phyloP scores from a whole-genome alignment of 2,888 invertebrate species.

The Yponomeuta plumbellus region DNA sequence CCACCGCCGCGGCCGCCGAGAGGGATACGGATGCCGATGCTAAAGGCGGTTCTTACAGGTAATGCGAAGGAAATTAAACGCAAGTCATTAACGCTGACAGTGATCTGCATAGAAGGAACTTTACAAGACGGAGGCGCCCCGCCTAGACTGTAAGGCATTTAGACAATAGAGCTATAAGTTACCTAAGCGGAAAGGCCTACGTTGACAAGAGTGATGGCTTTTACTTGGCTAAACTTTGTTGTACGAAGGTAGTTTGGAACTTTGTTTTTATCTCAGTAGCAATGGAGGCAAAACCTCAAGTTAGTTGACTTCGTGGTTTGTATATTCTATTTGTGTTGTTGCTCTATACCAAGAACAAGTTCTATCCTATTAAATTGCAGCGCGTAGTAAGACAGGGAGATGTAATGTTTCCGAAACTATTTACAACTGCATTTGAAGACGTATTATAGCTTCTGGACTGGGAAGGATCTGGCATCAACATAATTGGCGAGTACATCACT shows the following conservation, averaged over 20 bases:
- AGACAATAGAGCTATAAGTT: slow-evolving; percentile 58
- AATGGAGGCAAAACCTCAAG: neutral
- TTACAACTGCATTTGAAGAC: too few species aligned
- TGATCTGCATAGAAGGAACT: slow-evolving; percentile 15
- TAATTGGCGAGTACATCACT: too few species aligned
- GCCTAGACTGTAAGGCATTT: slow-evolving; percentile 32
- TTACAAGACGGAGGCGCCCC: neutral
- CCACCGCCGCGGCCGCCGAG: neutral
- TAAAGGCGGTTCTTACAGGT: neutral
- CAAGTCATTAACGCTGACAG: slow-evolving; percentile 27
- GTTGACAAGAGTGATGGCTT: slow-evolving; percentile 59
- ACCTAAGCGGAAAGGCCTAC: slow-evolving; percentile 56
- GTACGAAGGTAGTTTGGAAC: neutral
- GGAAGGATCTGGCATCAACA: too few species aligned
- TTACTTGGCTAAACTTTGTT: neutral
- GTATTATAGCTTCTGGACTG: too few species aligned
- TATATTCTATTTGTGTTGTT: neutral
- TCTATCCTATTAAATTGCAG: too few species aligned
- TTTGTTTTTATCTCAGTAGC: neutral
- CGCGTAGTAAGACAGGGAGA: too few species aligned
- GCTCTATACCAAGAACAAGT: neutral
- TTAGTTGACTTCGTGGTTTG: neutral
- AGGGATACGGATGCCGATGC: slow-evolving; percentile 6
- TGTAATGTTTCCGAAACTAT: too few species aligned
- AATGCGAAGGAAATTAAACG: slow-evolving; percentile 19